Base-by-base conservation (phyloP, 2,888 invertebrate species). In the Yponomeuta evonymella region DNA sequence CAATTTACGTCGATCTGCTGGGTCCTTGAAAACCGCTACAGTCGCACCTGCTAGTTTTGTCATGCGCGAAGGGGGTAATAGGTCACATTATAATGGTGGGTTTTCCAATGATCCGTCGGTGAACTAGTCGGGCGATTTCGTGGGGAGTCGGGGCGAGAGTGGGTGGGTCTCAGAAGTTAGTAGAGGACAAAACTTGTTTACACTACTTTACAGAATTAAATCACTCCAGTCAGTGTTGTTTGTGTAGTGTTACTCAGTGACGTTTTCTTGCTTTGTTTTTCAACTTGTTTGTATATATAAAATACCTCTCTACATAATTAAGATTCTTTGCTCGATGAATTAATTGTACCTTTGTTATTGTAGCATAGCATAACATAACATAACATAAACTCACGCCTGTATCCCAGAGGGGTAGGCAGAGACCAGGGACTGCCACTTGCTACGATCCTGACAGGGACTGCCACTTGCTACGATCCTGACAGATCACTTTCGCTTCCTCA, bases 191-290 rank as follows among this genome's bases (percentile, higher is more conserved):
- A 89, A 90, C 85, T 87, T 90, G 90, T 90, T 89, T 90, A 88
- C 85, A 86, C 84, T 87, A 90, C 86, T 90, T 88, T 11, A 85
- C 82, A 80, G 85, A 88, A 89, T 90, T 88, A 89, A 89, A 89
- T 88, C 83, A 82, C 81, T 85, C 77, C 76, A 79, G 79, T 81
- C 76, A 79, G 81, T 84, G 83, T 86, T 83, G 79, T 78, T 81
- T 78, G 77, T 72, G 79, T 84, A 79, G 75, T 72, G 76, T 75
- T 75, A 77, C 76, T 81, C 79, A 79, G 79, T 75, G 75, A 75
- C 72, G 76, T 79, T 63, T 67, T 71, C 48, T 30, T 58, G 51
- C 12, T 43, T 67, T 67, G 67, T 67, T 12, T 12, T 43, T 10
- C 15, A 12, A 43, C 8, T 5, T 9, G 1, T 43, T 43, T 6